These are phyloP conservation scores for Archegozetes longisetosus DNA, from an alignment of 1,140 invertebrate species.

Conservation along the genomic window DNA sequence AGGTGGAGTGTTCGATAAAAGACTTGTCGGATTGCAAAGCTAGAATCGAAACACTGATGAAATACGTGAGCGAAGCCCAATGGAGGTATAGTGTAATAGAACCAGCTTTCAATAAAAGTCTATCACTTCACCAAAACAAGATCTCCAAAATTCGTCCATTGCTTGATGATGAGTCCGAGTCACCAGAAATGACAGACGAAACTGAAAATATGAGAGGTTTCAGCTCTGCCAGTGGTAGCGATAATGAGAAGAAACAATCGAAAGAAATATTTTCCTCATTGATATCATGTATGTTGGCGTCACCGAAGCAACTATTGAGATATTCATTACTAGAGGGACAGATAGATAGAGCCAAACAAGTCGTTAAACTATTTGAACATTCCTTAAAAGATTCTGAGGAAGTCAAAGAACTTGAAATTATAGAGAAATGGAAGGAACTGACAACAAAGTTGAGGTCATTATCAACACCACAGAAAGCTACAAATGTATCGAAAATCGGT, in stretches of 20 bases:
- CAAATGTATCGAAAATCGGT: slow-evolving; percentile 23
- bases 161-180: not conserved
- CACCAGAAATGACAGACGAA: not conserved
- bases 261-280: not conserved
- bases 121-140: not conserved
- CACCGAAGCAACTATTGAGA: slow-evolving; percentile 13
- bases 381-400: slow-evolving; percentile 31
- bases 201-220: not conserved
- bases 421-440: slow-evolving; percentile 29
- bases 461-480: slow-evolving; percentile 3
- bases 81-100: slow-evolving; percentile 14
- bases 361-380: slow-evolving; percentile 20
- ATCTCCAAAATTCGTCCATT: too few species aligned
- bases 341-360: slow-evolving; percentile 12
- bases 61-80: slow-evolving; percentile 13
- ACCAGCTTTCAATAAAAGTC: slow-evolving; percentile 11
- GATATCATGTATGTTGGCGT: slow-evolving; percentile 17
- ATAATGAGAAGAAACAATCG: not conserved
- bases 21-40: slow-evolving; percentile 6
- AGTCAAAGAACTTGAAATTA: slow-evolving; percentile 34
- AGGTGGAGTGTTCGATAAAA: not conserved
- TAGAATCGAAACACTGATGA: slow-evolving; percentile 2
- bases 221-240: not conserved
- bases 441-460: not conserved
- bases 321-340: slow-evolving; percentile 15